phyloP scores from a whole-genome alignment of 2,888 invertebrate species.

The Watsonalla cultraria region DNA sequence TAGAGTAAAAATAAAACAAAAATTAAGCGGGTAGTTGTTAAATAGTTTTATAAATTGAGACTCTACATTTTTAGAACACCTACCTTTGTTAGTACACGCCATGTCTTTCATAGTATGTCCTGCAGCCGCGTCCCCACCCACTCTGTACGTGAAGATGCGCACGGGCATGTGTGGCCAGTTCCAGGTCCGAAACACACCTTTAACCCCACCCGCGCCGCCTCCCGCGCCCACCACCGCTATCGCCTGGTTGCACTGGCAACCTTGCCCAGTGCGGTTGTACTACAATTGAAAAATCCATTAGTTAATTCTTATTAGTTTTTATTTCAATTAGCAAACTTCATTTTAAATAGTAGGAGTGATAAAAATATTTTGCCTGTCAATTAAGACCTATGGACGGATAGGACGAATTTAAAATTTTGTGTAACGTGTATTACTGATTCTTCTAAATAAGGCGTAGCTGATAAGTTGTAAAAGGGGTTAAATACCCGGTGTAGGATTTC shows the following conservation, averaged over 20 bases:
- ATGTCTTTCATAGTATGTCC: conserved; percentile 93
- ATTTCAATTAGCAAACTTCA: no score
- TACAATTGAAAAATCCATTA: conserved; percentile 34
- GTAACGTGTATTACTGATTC: no score
- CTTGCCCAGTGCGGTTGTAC: conserved; percentile 90
- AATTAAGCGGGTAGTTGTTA: no score
- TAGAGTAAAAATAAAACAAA: no score
- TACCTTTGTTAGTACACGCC: conserved; percentile 98
- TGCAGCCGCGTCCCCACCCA: conserved; percentile 95
- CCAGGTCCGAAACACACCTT: conserved; percentile 83
- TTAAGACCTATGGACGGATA: no score
- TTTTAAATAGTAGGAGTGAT: no score
- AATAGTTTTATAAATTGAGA: neutral
- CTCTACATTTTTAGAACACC: neutral
- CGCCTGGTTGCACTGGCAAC: conserved; percentile 98
- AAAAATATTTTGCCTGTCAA: no score
- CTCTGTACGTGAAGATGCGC: conserved; percentile 96
- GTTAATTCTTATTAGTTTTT: neutral
- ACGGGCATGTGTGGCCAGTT: conserved; percentile 97
- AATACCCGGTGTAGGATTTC: conserved; percentile 91
- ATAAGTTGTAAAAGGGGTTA: neutral
- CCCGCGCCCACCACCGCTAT: conserved; percentile 98
- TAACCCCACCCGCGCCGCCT: conserved; percentile 87
- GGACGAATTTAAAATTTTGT: no score
- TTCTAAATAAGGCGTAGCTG: neutral